Conservation (phyloP, 2,797 vertebrate genomes). For the Muscicapa comitata region DNA sequence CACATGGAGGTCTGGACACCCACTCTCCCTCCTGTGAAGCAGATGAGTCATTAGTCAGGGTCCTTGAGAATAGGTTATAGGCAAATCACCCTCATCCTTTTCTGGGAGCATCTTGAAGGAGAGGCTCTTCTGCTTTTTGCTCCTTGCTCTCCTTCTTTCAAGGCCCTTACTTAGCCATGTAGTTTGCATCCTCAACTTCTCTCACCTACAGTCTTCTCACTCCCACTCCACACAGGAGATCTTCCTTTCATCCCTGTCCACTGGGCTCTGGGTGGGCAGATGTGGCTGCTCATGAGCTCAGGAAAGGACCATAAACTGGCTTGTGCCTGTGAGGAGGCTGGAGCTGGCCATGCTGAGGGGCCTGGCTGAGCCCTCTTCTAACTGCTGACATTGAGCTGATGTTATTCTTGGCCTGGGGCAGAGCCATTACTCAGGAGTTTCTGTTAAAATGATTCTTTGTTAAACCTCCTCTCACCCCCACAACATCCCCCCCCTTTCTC, state of each 20-base stretch:
- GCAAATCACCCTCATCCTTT: not conserved
- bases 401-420: constrained; percentile 81
- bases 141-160: not conserved
- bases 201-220: not conserved
- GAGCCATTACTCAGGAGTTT: constrained; percentile 81
- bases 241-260: constrained; percentile 48
- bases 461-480: constrained; percentile 71
- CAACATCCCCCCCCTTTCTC: constrained; percentile 1
- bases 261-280: constrained; percentile 34
- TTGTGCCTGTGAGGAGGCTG: constrained; percentile 45
- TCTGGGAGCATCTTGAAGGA: not conserved
- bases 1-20: not conserved
- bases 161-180: not conserved
- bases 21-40: not conserved
- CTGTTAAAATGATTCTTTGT: constrained; percentile 84
- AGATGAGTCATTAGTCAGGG: not conserved
- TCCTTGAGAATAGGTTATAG: not conserved
- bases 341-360: constrained; percentile 13
- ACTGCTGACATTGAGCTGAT: constrained; percentile 84
- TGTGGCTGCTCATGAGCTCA: constrained; percentile 66
- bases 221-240: not conserved
- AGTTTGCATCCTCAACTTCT: not conserved
- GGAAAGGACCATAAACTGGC: constrained; percentile 57
- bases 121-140: not conserved
- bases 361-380: constrained; percentile 74